Evolutionary conservation across 2,113 vertebrate genomes (phyloP).

Genomic region (Alligator sinensis): DNA sequence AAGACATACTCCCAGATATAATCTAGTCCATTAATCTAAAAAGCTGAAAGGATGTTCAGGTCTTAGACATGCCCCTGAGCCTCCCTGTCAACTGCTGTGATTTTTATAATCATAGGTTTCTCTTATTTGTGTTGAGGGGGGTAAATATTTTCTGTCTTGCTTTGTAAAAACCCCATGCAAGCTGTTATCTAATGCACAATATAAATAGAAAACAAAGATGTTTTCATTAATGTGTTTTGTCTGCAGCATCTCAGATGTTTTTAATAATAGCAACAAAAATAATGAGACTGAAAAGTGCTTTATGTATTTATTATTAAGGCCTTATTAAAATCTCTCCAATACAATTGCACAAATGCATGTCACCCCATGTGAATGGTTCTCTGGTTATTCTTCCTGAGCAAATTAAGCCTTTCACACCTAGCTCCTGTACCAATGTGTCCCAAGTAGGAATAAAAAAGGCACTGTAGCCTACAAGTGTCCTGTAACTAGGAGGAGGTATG

Average conservation of each 20-base stretch:
- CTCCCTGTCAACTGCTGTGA: neutral
- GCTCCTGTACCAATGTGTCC: neutral
- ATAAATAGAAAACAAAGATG: neutral
- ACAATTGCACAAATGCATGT: neutral
- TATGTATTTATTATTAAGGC: no score
- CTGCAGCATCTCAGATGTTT: neutral
- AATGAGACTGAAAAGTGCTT: no score
- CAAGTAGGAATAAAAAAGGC: neutral
- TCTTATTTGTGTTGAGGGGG: neutral
- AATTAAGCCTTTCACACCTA: neutral
- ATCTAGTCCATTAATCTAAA: constrained; percentile 18
- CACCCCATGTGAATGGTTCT: neutral
- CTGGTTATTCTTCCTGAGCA: neutral
- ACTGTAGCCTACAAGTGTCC: neutral
- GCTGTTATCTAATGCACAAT: neutral
- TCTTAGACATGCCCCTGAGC: constrained; percentile 1
- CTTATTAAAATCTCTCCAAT: no score
- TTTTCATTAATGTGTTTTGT: neutral
- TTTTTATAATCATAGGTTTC: neutral
- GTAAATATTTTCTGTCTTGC: neutral
- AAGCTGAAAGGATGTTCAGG: neutral
- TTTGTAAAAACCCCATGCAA: neutral
- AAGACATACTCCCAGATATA: constrained; percentile 28
- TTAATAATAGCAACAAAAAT: neutral
- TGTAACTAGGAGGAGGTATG: neutral